Conservation (phyloP, 92 coral and sea anemone species). For the Nematostella vectensis region DNA sequence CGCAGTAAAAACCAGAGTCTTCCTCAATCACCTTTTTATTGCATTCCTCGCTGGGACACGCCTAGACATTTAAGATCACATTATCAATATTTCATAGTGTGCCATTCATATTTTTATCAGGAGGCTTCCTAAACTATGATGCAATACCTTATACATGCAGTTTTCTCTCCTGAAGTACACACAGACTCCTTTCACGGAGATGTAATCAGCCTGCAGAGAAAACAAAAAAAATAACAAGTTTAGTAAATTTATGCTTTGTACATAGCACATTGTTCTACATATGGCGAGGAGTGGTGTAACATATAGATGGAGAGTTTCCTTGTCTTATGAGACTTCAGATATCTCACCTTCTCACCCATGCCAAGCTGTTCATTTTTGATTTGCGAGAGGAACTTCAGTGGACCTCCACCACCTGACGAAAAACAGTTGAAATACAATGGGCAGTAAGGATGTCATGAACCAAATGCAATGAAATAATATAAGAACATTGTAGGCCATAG, state of each 20-base stretch:
- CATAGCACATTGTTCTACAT: too few species aligned
- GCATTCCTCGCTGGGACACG: conserved; percentile 82
- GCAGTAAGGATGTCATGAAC: neutral
- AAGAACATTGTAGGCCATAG: too few species aligned
- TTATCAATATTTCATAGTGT: neutral
- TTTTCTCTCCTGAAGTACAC: conserved; percentile 72
- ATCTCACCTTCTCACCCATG: conserved; percentile 77
- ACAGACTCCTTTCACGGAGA: conserved; percentile 52
- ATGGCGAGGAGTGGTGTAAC: too few species aligned
- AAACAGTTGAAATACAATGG: too few species aligned
- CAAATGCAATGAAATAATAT: neutral
- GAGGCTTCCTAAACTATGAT: too few species aligned
- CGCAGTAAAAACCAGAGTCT: conserved; percentile 77
- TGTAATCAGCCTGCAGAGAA: conserved; percentile 62
- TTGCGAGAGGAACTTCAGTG: conserved; percentile 57
- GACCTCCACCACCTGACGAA: conserved; percentile 33
- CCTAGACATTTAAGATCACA: conserved; percentile 43
- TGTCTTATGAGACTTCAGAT: too few species aligned
- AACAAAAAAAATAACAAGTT: too few species aligned
- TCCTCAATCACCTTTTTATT: conserved; percentile 93
- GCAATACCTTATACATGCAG: conserved; percentile 96
- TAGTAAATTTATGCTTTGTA: too few species aligned
- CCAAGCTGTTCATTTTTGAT: conserved; percentile 82
- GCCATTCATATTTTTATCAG: too few species aligned
- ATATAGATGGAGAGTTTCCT: too few species aligned